Base-by-base conservation (phyloP, 2,888 invertebrate genomes). In the Sarcophaga caerulescens region DNA sequence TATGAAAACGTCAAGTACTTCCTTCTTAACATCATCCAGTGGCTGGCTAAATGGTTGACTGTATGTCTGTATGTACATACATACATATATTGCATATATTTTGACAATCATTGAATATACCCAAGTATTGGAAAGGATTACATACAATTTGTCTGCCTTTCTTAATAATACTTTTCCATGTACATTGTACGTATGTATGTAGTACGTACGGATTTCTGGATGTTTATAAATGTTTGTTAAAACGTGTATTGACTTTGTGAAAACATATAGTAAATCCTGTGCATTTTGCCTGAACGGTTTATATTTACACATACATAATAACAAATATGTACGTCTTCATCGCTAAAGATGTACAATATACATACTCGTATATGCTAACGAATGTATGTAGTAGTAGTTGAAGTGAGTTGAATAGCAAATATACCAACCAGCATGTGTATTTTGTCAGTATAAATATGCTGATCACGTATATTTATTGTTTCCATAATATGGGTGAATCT, bases 391-490 rank as follows among this genome's bases (percentile, higher is more conserved):
- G 35, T 35, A 35, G 35, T 10, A n/a, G 35, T 35, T 35, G 35
- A 35, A 35, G 88, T 85, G 89, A 74, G 77, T 63, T 75, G 80
- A 70, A 69, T 70, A 35, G 25, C 75, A 70, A 19, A 71, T 65
- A 75, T 23, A 52, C 12, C 85, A 87, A 52, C 12, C 85, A 87
- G 86, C 87, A 87, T 85, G 87, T 84, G 88, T 89, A 87, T 82
- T 83, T 87, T 88, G 35, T 81, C 85, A 87, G 88, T 90, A 89
- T 90, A 89, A 88, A 89, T 90, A 92, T 92, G 91, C 92, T 91
- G 90, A 91, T 91, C 92, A 92, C 93, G 92, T 92, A 89, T 90
- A 92, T 92, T 92, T 91, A 91, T 92, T 92, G 92, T 92, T 92
- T 90, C 90, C 89, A 92, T 92, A 92, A 92, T 92, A 91, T 92